Base-by-base conservation (phyloP, 2,797 vertebrate species). In the Arrhamphus sclerolepis region DNA sequence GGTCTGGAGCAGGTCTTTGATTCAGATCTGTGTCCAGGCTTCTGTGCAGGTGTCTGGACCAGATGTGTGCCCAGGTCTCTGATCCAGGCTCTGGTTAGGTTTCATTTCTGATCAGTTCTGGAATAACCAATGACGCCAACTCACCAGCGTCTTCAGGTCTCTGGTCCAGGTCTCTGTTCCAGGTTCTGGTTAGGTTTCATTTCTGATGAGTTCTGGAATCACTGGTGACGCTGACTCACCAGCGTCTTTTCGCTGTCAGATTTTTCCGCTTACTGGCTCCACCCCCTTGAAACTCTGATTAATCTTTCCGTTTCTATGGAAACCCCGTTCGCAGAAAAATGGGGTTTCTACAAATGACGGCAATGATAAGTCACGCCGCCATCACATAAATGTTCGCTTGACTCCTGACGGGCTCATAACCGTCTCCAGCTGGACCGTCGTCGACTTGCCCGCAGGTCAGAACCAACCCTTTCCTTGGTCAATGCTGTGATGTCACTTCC, bases 221-320 rank as follows among this genome's bases (percentile, higher is more conserved):
- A 29, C 26, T 51, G 49, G 31, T 31, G n/a, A 29, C n/a, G 14
- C 52, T 69, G 60, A 62, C 29, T 62, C 57, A 68, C 38, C 49
- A 6, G 6, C 59, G 39, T 26, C 50, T 61, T 50, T 24, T 69
- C 52, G 29, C 65, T 68, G 49, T 69, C 46, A 60, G 57, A 21
- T 18, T 47, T 22, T 21, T n/a, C 43, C 24, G 24, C 24, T 6
- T 6, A 6, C 24, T 6, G 24, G 24, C 24, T 26, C 24, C 24
- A 6, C 6, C 24, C 24, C 24, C 21, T 24, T 47, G 56, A 58
- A 58, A 58, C 56, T 34, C 3, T 60, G 63, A 66, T 29, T 3
- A 57, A 19, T 1, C 43, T 56, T 14, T 31, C 41, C 20, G 40
- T 40, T 34, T 1, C 17, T 16, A 10, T 44, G 56, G 56, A 67